Percentiles rank a stretch among this genome's conserved stretches.
These are phyloP conservation scores for Casuarius casuarius DNA, from an alignment of 2,113 vertebrate species.

Conservation along the genomic window DNA sequence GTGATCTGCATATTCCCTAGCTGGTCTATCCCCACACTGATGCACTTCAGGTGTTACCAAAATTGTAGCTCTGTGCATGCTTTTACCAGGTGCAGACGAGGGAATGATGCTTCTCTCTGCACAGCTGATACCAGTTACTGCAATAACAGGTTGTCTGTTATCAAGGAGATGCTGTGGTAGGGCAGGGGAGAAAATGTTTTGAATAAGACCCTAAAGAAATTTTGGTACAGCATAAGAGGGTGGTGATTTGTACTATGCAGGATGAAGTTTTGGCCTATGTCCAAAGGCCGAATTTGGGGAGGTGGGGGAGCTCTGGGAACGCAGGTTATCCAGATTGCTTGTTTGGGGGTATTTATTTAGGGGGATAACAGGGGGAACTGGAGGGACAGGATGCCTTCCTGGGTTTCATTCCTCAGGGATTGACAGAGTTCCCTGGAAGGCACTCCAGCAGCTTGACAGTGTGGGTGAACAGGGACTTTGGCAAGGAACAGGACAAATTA, in stretches of 20 bases:
- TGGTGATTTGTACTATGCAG: not conserved
- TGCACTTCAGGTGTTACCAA: not conserved
- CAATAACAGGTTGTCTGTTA: not conserved
- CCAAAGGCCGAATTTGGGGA: not conserved
- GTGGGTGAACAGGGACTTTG: not conserved
- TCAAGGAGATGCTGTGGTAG: not conserved
- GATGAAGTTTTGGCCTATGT: not conserved
- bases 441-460: not conserved
- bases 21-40: not conserved
- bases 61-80: not conserved
- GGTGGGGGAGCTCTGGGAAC: not conserved
- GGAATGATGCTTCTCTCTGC: not conserved
- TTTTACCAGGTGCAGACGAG: not conserved
- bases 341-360: not conserved
- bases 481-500: not conserved
- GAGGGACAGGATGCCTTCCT: not conserved
- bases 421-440: not conserved
- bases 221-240: not conserved
- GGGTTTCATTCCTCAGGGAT: not conserved
- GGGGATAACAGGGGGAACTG: not conserved
- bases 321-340: not conserved
- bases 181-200: not conserved
- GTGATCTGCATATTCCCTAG: fast-evolving
- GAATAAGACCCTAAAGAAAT: not conserved
- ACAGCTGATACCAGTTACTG: not conserved